phyloP scores from a whole-genome alignment of 2,888 invertebrate genomes.

The Psylliodes chrysocephalus region DNA sequence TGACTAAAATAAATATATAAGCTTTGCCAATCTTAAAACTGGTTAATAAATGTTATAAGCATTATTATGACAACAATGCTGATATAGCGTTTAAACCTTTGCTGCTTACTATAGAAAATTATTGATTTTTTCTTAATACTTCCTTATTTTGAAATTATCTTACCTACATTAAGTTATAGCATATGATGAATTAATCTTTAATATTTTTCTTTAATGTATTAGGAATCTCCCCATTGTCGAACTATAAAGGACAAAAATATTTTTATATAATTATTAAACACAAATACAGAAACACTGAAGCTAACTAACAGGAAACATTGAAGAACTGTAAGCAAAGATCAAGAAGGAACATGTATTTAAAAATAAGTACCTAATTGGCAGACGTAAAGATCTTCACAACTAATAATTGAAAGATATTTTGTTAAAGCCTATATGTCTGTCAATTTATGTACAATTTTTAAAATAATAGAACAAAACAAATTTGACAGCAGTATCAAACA shows the following conservation, averaged over 20 bases:
- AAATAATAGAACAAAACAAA: background rate
- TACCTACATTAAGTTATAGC: conserved; percentile 10
- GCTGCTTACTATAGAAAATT: background rate
- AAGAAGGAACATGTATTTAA: too few relatives aligned
- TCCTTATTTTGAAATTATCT: background rate
- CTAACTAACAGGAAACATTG: conserved; percentile 4
- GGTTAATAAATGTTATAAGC: conserved; percentile 4
- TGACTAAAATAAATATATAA: conserved; percentile 14
- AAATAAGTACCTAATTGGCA: too few relatives aligned
- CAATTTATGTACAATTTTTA: too few relatives aligned
- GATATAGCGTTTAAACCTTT: background rate
- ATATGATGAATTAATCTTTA: conserved; percentile 7
- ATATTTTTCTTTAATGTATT: background rate
- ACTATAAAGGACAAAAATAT: conserved; percentile 15
- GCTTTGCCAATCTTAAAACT: conserved; percentile 22
- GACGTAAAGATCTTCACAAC: too few relatives aligned
- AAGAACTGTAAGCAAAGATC: background rate
- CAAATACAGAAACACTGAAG: conserved; percentile 6
- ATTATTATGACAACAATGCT: conserved; percentile 6
- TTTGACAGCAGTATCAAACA: background rate
- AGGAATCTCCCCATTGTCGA: conserved; percentile 11
- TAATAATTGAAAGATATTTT: too few relatives aligned
- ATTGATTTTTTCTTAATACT: background rate
- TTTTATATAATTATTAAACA: conserved; percentile 3
- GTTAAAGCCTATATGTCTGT: too few relatives aligned